Evolutionary conservation across 1,140 invertebrate species (phyloP).

Genomic region (Diorhabda elongata): DNA sequence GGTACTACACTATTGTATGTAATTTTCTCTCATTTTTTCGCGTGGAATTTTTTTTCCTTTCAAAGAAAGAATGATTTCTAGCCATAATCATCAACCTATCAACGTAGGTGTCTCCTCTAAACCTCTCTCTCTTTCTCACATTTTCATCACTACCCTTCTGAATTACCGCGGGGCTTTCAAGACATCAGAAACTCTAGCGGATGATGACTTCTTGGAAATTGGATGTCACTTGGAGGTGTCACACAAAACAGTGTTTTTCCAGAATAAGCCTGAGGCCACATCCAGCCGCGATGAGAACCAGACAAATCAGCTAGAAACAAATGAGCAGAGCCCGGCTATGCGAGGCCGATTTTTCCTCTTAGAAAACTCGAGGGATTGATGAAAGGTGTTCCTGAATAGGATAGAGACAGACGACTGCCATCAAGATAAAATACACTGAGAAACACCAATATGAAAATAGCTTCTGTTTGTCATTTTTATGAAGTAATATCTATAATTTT

Average conservation of each 20-base stretch:
- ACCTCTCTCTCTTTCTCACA: not conserved
- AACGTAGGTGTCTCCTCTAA: conserved; percentile 5
- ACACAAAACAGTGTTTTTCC: conserved; percentile 45
- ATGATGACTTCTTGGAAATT: conserved; percentile 48
- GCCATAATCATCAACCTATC: not conserved
- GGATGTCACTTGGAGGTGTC: conserved; percentile 51
- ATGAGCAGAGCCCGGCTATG: conserved; percentile 43
- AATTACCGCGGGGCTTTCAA: conserved; percentile 32
- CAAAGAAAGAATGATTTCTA: not conserved
- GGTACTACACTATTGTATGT: too few species aligned
- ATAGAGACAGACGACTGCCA: not conserved
- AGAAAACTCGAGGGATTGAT: conserved; percentile 36
- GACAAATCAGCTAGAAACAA: conserved; percentile 49
- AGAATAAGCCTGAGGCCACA: conserved; percentile 40
- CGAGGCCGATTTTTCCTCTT: conserved; percentile 31
- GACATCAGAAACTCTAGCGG: conserved; percentile 30
- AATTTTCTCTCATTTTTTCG: too few species aligned
- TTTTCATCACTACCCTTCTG: conserved; percentile 5
- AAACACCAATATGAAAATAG: not conserved
- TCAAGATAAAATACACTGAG: not conserved
- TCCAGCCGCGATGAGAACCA: conserved; percentile 38
- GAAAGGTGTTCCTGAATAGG: conserved; percentile 33
- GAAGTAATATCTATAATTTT: too few species aligned
- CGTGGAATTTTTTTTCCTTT: too few species aligned
- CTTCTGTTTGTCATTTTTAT: too few species aligned